Conservation (phyloP, 1,140 invertebrate genomes). For the Calycopis cecrops region DNA sequence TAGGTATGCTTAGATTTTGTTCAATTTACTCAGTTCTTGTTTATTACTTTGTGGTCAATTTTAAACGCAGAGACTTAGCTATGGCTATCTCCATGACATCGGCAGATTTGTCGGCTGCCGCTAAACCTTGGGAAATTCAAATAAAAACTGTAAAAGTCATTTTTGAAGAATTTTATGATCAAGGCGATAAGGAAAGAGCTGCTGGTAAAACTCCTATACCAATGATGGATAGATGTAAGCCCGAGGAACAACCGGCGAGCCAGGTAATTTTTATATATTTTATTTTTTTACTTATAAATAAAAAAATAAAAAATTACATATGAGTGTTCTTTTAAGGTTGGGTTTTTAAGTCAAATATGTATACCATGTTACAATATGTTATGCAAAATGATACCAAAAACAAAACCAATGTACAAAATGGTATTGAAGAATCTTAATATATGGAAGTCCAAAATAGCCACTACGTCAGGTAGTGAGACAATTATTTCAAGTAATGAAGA, state of each 20-base stretch:
- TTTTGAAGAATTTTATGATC: conserved; percentile 91
- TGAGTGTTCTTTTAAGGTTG: conserved; percentile 76
- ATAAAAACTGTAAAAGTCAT: conserved; percentile 87
- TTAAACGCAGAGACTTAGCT: conserved; percentile 49
- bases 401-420: conserved; percentile 82
- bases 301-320: not conserved
- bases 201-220: conserved; percentile 83
- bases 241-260: conserved; percentile 82
- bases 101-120: conserved; percentile 87
- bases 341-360: conserved; percentile 87
- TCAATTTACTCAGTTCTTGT: too few relatives aligned
- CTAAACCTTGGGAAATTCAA: conserved; percentile 91
- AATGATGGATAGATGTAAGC: conserved; percentile 88
- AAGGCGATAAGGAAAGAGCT: conserved; percentile 84
- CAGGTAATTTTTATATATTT: conserved; percentile 75
- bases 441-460: conserved; percentile 72
- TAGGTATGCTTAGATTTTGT: too few relatives aligned
- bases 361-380: conserved; percentile 87
- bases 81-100: conserved; percentile 88
- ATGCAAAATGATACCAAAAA: conserved; percentile 81
- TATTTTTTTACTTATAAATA: not conserved
- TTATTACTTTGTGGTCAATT: not conserved
- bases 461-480: conserved; percentile 9
- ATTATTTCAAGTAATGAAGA: conserved; percentile 17
- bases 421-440: conserved; percentile 76